phyloP scores from a whole-genome alignment of 2,888 invertebrate species.

The Microctonus aethiopoides region DNA sequence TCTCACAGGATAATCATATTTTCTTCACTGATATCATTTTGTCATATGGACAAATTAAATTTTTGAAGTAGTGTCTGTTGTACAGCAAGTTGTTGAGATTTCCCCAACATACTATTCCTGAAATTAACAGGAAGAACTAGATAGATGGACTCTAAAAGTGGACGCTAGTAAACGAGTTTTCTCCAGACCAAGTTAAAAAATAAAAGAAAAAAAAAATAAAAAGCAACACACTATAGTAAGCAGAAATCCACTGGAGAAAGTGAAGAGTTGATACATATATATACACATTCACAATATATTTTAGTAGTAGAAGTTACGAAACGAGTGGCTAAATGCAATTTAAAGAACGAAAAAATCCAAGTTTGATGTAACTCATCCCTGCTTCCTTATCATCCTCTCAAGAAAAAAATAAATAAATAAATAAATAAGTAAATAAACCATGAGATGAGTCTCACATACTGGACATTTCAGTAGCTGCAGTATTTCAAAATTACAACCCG shows the following conservation, averaged over 20 bases:
- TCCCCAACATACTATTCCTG: too few relatives aligned
- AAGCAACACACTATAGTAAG: conserved; percentile 5
- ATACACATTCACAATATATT: too few relatives aligned
- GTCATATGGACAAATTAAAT: too few relatives aligned
- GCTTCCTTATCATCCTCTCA: neutral
- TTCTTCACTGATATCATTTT: too few relatives aligned
- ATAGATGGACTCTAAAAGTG: conserved; percentile 41
- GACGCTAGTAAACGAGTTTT: conserved; percentile 47
- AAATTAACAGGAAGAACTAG: conserved; percentile 36
- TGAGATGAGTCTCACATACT: neutral
- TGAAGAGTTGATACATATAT: conserved; percentile 21
- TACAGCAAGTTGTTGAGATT: too few relatives aligned
- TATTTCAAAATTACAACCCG: neutral
- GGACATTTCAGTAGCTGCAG: neutral
- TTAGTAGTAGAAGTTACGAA: conserved; percentile 47
- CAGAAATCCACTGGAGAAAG: conserved; percentile 10
- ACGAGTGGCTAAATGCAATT: conserved; percentile 65
- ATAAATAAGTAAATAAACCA: neutral
- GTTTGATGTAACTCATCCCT: neutral
- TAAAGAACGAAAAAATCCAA: conserved; percentile 58
- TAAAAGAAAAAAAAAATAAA: conserved; percentile 16
- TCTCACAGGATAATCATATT: too few relatives aligned
- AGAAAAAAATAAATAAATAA: neutral
- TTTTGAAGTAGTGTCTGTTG: too few relatives aligned
- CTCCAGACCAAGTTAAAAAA: conserved; percentile 23